Evolutionary conservation across 2,888 invertebrate species (phyloP).

Genomic region (Invenusta paracnida): DNA sequence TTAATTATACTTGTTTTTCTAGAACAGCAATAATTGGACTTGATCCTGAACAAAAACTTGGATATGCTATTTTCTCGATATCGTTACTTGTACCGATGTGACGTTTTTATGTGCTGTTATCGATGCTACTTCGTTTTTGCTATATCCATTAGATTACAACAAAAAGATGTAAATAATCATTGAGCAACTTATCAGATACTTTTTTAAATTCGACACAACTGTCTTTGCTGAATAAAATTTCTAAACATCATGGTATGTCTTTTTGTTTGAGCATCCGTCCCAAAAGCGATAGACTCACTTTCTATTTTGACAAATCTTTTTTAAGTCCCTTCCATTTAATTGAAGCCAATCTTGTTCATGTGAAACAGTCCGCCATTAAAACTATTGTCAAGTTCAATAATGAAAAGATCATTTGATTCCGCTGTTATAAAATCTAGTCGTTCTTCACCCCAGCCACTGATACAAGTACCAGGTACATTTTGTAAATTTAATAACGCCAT

Average conservation of each 20-base stretch:
- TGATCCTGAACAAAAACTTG: not conserved
- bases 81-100: not conserved
- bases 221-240: not conserved
- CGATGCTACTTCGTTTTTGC: not conserved
- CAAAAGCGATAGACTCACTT: not conserved
- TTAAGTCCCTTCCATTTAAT: not conserved
- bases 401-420: not conserved
- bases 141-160: not conserved
- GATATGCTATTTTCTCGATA: not conserved
- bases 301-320: not conserved
- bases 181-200: slow-evolving; percentile 16
- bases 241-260: not conserved
- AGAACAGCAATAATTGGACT: not conserved
- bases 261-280: not conserved
- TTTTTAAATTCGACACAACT: slow-evolving; percentile 1
- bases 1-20: not conserved
- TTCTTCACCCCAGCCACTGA: not conserved
- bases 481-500: not conserved
- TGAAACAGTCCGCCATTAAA: slow-evolving; percentile 9
- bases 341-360: not conserved
- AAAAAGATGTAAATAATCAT: slow-evolving; percentile 27
- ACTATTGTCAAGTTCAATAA: not conserved
- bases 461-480: not conserved
- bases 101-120: not conserved
- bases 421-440: not conserved